Evolutionary conservation across 2,797 vertebrate genomes (phyloP).

Genomic region (Pipistrellus pygmaeus): DNA sequence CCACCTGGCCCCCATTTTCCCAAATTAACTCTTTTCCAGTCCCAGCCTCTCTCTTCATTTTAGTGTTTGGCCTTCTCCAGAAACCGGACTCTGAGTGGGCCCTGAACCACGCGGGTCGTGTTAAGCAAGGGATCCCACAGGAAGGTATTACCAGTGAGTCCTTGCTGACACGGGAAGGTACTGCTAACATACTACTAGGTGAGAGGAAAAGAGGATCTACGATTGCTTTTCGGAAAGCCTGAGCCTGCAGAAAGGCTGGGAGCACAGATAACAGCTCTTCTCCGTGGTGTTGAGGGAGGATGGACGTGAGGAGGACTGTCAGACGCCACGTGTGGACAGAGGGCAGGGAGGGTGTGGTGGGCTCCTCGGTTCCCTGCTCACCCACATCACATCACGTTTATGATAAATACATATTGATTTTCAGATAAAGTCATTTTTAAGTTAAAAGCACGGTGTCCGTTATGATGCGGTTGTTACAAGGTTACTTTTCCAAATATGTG

Average conservation of each 20-base stretch:
- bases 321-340: no score
- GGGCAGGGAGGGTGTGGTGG: neutral
- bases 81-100: no score
- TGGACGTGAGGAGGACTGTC: neutral
- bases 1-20: no score
- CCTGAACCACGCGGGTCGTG: no score
- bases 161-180: neutral
- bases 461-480: neutral
- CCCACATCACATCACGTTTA: neutral
- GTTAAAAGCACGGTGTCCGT: neutral
- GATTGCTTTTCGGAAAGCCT: neutral
- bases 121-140: no score
- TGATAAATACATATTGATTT: neutral
- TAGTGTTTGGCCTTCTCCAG: no score
- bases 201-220: neutral
- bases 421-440: slow-evolving; percentile 7
- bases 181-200: neutral
- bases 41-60: no score
- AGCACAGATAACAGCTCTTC: neutral
- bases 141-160: neutral
- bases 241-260: neutral
- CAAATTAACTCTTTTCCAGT: no score
- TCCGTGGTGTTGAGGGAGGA: neutral
- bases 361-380: neutral
- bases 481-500: neutral